These are phyloP conservation scores for Leistus spinibarbis DNA, from an alignment of 2,888 invertebrate species.

Conservation along the genomic window DNA sequence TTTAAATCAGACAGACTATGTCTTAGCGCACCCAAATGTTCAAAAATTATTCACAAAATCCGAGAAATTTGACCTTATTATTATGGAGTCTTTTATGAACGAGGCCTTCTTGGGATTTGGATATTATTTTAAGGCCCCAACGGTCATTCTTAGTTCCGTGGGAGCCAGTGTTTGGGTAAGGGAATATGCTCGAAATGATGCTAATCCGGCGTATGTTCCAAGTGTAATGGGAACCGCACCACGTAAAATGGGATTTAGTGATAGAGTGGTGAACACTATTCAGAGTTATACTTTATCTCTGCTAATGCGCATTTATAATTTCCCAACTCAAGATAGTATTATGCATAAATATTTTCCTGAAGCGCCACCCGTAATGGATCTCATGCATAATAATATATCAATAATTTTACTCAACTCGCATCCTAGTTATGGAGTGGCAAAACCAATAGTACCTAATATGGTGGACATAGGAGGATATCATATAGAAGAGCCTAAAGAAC, in stretches of 20 bases:
- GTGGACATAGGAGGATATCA: constrained; percentile 23
- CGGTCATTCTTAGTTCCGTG: constrained; percentile 55
- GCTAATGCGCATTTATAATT: neutral
- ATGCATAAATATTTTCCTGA: constrained; percentile 31
- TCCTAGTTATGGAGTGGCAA: constrained; percentile 14
- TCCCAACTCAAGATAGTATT: constrained; percentile 17
- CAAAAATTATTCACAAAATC: constrained; percentile 50
- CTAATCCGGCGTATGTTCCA: constrained; percentile 60
- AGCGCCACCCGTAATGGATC: constrained; percentile 7
- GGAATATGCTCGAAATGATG: constrained; percentile 58
- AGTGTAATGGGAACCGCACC: constrained; percentile 56
- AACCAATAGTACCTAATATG: constrained; percentile 31
- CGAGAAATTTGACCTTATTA: constrained; percentile 55
- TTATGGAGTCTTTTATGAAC: constrained; percentile 59
- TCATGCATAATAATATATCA: constrained; percentile 27
- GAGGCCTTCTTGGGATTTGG: constrained; percentile 58
- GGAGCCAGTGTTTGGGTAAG: constrained; percentile 58
- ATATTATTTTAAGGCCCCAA: constrained; percentile 52
- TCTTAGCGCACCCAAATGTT: constrained; percentile 47
- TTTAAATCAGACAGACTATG: constrained; percentile 40
- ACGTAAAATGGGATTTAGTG: constrained; percentile 60
- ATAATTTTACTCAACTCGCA: constrained; percentile 37
- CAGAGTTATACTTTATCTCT: constrained; percentile 1
- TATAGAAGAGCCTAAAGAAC: constrained; percentile 14
- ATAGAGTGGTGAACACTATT: constrained; percentile 62